Conservation (phyloP, 2,113 vertebrate genomes). For the Balaeniceps rex region DNA sequence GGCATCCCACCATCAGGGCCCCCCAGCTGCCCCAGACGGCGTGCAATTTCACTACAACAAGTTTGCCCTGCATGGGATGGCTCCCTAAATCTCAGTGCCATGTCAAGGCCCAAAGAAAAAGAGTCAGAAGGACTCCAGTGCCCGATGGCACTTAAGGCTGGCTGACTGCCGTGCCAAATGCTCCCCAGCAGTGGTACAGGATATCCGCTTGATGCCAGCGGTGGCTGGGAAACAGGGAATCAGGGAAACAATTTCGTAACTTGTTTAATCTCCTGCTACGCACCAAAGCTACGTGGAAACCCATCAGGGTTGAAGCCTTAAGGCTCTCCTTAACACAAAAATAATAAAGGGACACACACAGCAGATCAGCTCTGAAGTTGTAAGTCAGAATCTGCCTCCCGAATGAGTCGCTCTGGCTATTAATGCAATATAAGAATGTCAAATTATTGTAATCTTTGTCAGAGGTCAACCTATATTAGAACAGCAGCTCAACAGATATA, state of each 20-base stretch:
- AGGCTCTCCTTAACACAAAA: neutral
- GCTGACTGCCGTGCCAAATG: neutral
- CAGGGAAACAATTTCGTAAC: neutral
- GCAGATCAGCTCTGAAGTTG: neutral
- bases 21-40: rapidly evolving
- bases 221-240: neutral
- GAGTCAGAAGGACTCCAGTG: neutral
- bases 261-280: neutral
- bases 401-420: neutral
- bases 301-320: neutral
- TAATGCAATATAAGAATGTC: neutral
- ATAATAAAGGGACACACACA: neutral
- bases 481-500: neutral
- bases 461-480: conserved; percentile 25
- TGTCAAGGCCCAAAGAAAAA: neutral
- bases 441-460: conserved; percentile 33
- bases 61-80: neutral
- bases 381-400: neutral
- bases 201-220: rapidly evolving
- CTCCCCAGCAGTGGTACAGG: neutral
- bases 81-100: neutral
- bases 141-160: neutral
- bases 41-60: neutral
- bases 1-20: neutral
- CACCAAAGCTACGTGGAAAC: neutral